These are phyloP conservation scores for Xiphorhynchus erythropygius DNA, from an alignment of 2,797 vertebrate genomes.

Conservation along the genomic window DNA sequence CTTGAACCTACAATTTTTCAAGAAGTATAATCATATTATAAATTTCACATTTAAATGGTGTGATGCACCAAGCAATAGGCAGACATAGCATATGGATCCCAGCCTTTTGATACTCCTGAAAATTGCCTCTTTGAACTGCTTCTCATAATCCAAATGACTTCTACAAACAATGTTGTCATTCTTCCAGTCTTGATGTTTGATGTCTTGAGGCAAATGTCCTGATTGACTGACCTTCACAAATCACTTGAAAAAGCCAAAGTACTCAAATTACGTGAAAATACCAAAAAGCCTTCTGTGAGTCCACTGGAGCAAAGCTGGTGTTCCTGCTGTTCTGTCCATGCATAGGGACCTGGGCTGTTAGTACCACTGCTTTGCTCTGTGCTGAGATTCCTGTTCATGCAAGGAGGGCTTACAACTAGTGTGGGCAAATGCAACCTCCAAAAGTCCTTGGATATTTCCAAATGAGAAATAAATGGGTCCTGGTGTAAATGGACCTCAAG, in stretches of 20 bases:
- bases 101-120: not conserved
- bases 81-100: not conserved
- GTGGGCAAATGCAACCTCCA: not conserved
- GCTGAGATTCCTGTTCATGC: not conserved
- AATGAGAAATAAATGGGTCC: not conserved
- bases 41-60: not conserved
- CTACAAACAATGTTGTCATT: not conserved
- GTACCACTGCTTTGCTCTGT: not conserved
- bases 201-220: not conserved
- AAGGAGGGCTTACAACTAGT: not conserved
- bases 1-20: not conserved
- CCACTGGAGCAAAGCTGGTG: not conserved
- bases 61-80: not conserved
- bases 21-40: not conserved
- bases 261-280: not conserved
- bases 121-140: not conserved
- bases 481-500: not conserved
- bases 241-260: not conserved
- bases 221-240: not conserved
- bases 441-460: not conserved
- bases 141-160: accelerated
- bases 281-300: not conserved
- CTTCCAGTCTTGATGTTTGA: not conserved
- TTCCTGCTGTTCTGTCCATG: not conserved
- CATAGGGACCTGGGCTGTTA: not conserved